A percentile compares a stretch with the other conserved stretches of the same genome.
Evolutionary conservation across 2,888 invertebrate genomes (phyloP).

Genomic region (Pimpla rufipes): DNA sequence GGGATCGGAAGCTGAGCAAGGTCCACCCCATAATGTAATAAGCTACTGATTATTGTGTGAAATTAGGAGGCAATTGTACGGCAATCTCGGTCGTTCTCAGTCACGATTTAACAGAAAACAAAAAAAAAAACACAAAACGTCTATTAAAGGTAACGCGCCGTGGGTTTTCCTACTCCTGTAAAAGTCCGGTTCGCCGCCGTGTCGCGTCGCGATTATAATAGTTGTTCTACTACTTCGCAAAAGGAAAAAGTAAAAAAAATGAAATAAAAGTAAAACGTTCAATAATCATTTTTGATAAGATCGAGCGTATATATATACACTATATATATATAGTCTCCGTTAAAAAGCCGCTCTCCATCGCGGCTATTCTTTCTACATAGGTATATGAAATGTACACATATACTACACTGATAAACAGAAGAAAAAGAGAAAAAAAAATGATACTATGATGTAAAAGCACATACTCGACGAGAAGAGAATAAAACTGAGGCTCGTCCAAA

Average conservation of each 20-base stretch:
- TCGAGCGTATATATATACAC: constrained; percentile 10
- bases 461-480: constrained; percentile 39
- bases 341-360: constrained; percentile 56
- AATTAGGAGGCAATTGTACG: constrained; percentile 67
- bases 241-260: constrained; percentile 10
- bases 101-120: constrained; percentile 19
- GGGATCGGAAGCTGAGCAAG: constrained; percentile 63
- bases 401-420: constrained; percentile 50
- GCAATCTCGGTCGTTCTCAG: constrained; percentile 69
- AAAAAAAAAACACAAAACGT: constrained; percentile 14
- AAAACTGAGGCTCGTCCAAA: constrained; percentile 38
- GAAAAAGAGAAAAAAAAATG: constrained; percentile 8
- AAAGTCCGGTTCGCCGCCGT: constrained; percentile 14
- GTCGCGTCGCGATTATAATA: constrained; percentile 48
- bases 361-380: constrained; percentile 65
- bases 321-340: constrained; percentile 26
- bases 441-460: constrained; percentile 56
- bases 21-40: constrained; percentile 72
- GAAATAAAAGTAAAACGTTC: constrained; percentile 28
- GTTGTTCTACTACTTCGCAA: constrained; percentile 47
- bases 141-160: constrained; percentile 36
- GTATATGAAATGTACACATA: constrained; percentile 56
- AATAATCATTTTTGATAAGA: constrained; percentile 40
- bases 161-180: constrained; percentile 22
- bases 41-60: constrained; percentile 72